phyloP scores from a whole-genome alignment of 2,888 invertebrate species.

The Disparrhopalites patrizii region DNA sequence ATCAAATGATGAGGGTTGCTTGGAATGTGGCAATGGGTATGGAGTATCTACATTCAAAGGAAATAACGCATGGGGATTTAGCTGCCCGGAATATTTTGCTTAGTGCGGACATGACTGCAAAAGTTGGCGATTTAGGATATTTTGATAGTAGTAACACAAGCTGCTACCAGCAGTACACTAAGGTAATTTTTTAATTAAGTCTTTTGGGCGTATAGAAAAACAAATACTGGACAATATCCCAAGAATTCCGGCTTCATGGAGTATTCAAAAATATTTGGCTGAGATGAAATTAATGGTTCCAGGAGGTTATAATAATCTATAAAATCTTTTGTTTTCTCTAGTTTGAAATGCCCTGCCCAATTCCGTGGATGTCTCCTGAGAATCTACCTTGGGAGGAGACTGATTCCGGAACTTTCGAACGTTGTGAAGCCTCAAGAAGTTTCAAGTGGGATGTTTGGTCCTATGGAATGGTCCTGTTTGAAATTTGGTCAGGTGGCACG shows the following conservation, averaged over 20 bases:
- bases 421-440: too few species aligned
- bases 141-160: background rate
- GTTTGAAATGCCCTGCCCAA: background rate
- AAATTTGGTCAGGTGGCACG: constrained; percentile 16
- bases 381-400: constrained; percentile 3
- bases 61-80: constrained; percentile 12
- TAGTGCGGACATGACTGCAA: background rate
- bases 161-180: background rate
- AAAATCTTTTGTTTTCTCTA: too few species aligned
- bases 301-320: too few species aligned
- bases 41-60: constrained; percentile 11
- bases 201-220: too few species aligned
- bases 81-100: constrained; percentile 10
- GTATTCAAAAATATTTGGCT: too few species aligned
- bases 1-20: background rate
- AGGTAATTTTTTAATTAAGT: too few species aligned
- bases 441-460: constrained; percentile 15
- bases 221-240: too few species aligned
- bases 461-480: constrained; percentile 13
- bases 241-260: too few species aligned
- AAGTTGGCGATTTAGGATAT: constrained; percentile 16
- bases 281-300: too few species aligned
- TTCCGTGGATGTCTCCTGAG: constrained; percentile 13
- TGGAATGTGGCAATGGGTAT: constrained; percentile 12
- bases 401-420: background rate